Evolutionary conservation across 2,113 vertebrate species (phyloP), one percentile per base, ranked within the genome.

Genomic region (Strix uralensis): DNA sequence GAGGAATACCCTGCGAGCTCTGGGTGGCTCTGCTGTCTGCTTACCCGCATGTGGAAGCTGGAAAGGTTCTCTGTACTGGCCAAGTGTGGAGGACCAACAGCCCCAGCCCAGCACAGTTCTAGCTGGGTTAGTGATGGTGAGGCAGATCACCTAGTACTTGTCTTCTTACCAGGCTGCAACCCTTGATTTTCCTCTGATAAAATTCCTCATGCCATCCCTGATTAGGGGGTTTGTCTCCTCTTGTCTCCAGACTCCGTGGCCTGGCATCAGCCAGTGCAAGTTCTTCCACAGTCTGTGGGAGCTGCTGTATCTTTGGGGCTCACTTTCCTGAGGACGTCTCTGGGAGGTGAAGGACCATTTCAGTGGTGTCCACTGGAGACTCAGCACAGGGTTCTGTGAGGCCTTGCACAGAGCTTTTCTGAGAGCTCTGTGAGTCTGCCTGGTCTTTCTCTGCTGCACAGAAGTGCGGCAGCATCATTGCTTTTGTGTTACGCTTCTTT

Each of bases 31-130:
- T 77, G 44, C 75, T 38, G 27, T n/a, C 38, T 27, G 49, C 29
- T 40, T 26, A 15, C 23, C 29, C 0, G 0, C 12, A 5, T 0
- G 5, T 26, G 52, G n/a, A 49, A 26, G 27, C 11, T 61, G 47
- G 54, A 47, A 30, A 11, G n/a, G 46, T 17, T 58, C 66, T 73
- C 55, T 65, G 49, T 30, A 25, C 7, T 20, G 25, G 40, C 32
- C 36, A 6, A 10, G 34, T 11, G 23, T 58, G 55, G 25, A 80
- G 49, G 34, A 75, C 36, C 22, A 21, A 1, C 18, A 58, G 78
- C 36, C 65, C 34, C 58, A 40, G 49, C 25, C 40, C 57, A 29
- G 26, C 59, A 1, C 59, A 18, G 29, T 59, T 58, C 44, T 54
- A 12, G 29, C 32, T 27, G 75, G 51, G 26, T 27, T 21, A 6